Percentiles rank a stretch among this genome's conserved stretches.
Conservation (phyloP, 2,113 vertebrate species). For the Caretta caretta region DNA sequence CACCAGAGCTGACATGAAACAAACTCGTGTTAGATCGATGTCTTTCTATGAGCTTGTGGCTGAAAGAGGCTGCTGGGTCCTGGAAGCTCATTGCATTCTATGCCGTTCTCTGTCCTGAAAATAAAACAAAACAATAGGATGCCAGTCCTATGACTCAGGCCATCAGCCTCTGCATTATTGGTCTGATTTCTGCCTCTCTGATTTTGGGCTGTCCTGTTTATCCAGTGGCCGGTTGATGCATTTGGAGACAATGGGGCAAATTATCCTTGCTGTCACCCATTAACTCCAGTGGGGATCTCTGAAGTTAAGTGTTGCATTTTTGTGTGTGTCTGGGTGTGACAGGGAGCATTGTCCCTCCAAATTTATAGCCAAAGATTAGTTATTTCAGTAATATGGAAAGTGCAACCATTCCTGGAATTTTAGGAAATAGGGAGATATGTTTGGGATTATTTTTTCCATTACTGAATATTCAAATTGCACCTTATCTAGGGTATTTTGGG, state of each 20-base stretch:
- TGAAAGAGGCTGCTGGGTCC: background rate
- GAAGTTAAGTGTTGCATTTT: background rate
- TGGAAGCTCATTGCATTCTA: background rate
- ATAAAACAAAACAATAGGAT: background rate
- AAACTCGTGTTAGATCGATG: background rate
- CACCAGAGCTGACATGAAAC: background rate
- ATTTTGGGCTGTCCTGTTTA: background rate
- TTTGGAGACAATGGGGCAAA: background rate
- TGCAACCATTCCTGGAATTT: background rate
- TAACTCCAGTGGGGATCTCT: rapidly evolving
- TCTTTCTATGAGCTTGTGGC: background rate
- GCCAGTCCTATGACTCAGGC: background rate
- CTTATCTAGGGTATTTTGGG: background rate
- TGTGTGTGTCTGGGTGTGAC: background rate
- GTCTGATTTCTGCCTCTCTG: background rate
- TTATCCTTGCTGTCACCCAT: background rate
- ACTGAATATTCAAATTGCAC: background rate
- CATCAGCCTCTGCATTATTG: background rate
- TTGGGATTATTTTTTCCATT: background rate
- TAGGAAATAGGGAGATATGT: background rate
- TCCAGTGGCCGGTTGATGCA: background rate
- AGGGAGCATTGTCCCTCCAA: background rate
- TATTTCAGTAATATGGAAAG: background rate
- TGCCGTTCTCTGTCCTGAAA: slow-evolving; percentile 13
- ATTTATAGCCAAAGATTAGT: background rate